Evolutionary conservation across 2,797 vertebrate species (phyloP), one percentile per base, ranked within the genome.

Genomic region (Cossypha dichroa): DNA sequence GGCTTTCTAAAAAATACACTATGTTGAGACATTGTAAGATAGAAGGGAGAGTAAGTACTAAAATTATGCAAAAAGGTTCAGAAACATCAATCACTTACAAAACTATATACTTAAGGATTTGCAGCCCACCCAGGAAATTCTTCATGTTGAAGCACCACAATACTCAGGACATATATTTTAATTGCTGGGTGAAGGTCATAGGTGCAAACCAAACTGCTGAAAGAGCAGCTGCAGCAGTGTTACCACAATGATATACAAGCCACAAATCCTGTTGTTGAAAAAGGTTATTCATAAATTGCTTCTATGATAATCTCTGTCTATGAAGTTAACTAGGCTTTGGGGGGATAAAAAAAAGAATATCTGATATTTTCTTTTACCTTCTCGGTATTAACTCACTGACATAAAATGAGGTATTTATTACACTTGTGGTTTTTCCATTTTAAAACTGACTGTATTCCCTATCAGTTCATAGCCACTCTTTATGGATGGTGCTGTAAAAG

Each of bases 181-280:
- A 55, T 67, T 72, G 6, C 56, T 78, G 76, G 13, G 17, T 60
- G 45, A 94, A 93, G 29, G 26, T 36, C 43, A 62, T 33, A 49
- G 3, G 5, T 48, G 20, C 48, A 90, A 88, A 10, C 34, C 45
- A 52, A 83, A 68, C 41, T 81, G 58, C 49, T 91, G 59, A 68
- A 78, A 87, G 69, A 81, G 38, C 74, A 93, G 73, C 76, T 85
- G 83, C 56, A 48, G 29, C 25, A 36, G 25, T 60, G 60, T 81
- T 78, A 43, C 58, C 77, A 60, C 89, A 83, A 33, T 29, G 45
- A 86, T 22, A 77, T 6, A 21, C 31, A 67, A 76, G 40, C 56
- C 80, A 86, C 54, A 95, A 81, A 81, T 86, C 64, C 52, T 86
- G 23, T 38, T 62, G n/a, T 40, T 88, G 92, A 70, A 90, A 90